A percentile compares a stretch with the other conserved stretches of the same genome.
These are phyloP conservation scores for Potorous gilbertii DNA, from an alignment of 2,797 vertebrate genomes.

Conservation along the genomic window DNA sequence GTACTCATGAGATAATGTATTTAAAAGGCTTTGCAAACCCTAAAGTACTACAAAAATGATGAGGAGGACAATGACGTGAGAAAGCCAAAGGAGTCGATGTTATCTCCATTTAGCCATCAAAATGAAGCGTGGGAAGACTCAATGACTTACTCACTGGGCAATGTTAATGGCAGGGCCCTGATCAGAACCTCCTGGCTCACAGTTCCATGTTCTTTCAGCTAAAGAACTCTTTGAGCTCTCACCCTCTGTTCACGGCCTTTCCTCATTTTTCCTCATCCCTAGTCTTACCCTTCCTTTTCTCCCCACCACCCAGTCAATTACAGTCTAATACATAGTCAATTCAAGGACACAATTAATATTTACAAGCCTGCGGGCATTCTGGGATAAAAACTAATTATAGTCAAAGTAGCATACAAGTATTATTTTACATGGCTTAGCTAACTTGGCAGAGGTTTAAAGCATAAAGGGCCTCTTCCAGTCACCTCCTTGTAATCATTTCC, in stretches of 20 bases:
- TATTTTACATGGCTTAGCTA: neutral
- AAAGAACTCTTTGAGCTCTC: neutral
- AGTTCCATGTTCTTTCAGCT: neutral
- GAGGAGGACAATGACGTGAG: neutral
- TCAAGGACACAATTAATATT: neutral
- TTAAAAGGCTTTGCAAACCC: neutral
- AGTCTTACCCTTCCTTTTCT: neutral
- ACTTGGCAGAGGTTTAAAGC: neutral
- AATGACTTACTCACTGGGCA: neutral
- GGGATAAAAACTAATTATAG: neutral
- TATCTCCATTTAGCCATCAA: neutral
- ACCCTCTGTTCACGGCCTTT: neutral
- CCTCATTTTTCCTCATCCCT: neutral
- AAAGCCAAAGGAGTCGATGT: neutral
- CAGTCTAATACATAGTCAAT: neutral
- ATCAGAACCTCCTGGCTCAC: neutral
- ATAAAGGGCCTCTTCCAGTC: neutral
- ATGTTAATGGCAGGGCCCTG: neutral
- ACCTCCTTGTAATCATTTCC: neutral
- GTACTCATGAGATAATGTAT: neutral
- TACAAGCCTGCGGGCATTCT: neutral
- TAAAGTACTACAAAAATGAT: neutral
- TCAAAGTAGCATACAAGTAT: neutral
- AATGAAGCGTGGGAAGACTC: neutral
- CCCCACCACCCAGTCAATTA: neutral